A percentile compares a stretch with the other conserved stretches of the same genome.
These are phyloP conservation scores for Zaprionus ornatus DNA, from an alignment of 1,140 invertebrate species.

Conservation along the genomic window DNA sequence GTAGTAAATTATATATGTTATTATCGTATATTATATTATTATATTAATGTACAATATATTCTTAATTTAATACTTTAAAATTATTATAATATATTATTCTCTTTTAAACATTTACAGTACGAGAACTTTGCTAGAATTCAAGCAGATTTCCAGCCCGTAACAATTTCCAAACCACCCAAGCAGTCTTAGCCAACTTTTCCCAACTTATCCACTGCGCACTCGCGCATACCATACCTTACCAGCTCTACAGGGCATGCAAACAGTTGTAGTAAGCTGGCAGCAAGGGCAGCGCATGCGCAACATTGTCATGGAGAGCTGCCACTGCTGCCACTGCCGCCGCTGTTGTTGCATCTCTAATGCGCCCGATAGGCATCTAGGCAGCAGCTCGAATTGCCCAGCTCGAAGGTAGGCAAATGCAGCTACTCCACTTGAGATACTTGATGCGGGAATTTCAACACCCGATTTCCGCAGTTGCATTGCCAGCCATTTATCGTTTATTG, in stretches of 20 bases:
- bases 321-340: background rate
- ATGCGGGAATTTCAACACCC: conserved; percentile 24
- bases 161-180: background rate
- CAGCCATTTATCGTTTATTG: background rate
- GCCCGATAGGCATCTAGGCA: conserved; percentile 29
- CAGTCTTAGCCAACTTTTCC: background rate
- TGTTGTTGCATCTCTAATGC: conserved; percentile 32
- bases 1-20: too few species aligned
- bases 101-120: too few species aligned
- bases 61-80: too few species aligned
- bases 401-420: conserved; percentile 32
- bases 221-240: conserved; percentile 13
- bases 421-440: conserved; percentile 28
- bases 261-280: conserved; percentile 8
- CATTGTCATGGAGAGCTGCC: conserved; percentile 19
- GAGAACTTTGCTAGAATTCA: background rate
- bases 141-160: background rate
- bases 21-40: too few species aligned
- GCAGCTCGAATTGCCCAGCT: conserved; percentile 29
- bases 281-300: conserved; percentile 48
- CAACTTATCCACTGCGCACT: background rate
- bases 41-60: too few species aligned
- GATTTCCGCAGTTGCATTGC: conserved; percentile 33
- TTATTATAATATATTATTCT: too few species aligned
- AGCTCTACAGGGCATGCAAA: background rate